Percentiles rank a stretch among this genome's conserved stretches.
Evolutionary conservation across 2,888 invertebrate species (phyloP).

Genomic region (Pandemis corylana): DNA sequence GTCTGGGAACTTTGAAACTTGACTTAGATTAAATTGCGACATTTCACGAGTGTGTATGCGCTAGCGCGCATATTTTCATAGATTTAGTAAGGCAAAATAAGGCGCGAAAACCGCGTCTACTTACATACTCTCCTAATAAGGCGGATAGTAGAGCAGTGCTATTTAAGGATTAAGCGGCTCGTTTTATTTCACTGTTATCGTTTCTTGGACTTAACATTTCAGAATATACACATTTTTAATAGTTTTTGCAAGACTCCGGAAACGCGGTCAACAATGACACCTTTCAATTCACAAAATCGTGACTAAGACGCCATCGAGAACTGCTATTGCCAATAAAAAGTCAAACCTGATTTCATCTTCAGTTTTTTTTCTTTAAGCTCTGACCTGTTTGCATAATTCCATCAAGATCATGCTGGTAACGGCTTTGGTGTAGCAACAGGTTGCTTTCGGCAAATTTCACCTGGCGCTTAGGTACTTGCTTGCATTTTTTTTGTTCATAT

Average conservation of each 20-base stretch:
- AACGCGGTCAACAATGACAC: constrained; percentile 7
- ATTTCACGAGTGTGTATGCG: constrained; percentile 22
- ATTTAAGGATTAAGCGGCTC: constrained; percentile 33
- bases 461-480: background rate
- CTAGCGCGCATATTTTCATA: constrained; percentile 27
- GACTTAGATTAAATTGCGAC: constrained; percentile 38
- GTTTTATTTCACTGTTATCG: constrained; percentile 38
- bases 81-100: constrained; percentile 35
- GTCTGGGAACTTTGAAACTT: constrained; percentile 40
- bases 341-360: constrained; percentile 6
- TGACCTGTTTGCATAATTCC: constrained; percentile 22
- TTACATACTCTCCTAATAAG: constrained; percentile 28
- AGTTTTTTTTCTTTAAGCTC: constrained; percentile 2
- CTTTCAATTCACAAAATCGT: constrained; percentile 11
- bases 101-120: constrained; percentile 35
- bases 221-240: background rate
- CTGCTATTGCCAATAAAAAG: background rate
- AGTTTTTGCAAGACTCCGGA: constrained; percentile 15
- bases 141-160: constrained; percentile 34
- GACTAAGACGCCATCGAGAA: constrained; percentile 6
- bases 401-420: constrained; percentile 17
- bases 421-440: constrained; percentile 21
- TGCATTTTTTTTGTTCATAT: constrained; percentile 5
- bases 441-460: constrained; percentile 34
- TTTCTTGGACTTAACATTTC: constrained; percentile 11